These are phyloP conservation scores for Cyphomyrus plagiostoma DNA, from an alignment of 2,113 vertebrate genomes.

Conservation along the genomic window DNA sequence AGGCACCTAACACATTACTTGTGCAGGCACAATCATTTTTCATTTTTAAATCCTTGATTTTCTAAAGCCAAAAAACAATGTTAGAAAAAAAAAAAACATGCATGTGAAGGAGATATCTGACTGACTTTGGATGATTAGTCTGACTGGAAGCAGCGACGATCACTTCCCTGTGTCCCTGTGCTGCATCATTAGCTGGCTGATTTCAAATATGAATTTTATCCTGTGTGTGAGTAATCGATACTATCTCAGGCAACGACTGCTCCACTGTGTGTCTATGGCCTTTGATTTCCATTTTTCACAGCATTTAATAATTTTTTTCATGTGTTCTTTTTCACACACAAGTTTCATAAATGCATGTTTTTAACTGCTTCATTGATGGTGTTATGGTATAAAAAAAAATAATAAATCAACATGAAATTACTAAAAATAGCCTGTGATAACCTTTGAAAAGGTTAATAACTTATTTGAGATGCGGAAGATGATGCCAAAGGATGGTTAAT, in stretches of 20 bases:
- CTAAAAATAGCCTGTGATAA: background rate
- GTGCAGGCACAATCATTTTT: background rate
- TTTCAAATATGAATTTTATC: background rate
- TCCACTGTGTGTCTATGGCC: background rate
- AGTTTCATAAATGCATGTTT: background rate
- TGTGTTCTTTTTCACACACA: background rate
- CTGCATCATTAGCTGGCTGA: background rate
- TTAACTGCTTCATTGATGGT: background rate
- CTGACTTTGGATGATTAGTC: background rate
- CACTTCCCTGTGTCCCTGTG: background rate
- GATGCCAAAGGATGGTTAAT: background rate
- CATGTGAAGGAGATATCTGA: background rate
- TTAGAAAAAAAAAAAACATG: background rate
- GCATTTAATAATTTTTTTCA: background rate
- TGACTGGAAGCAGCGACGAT: background rate
- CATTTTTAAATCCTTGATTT: background rate
- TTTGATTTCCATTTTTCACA: background rate
- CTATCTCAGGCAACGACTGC: background rate
- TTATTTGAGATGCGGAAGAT: background rate
- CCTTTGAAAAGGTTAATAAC: conserved; percentile 8
- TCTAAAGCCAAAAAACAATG: background rate
- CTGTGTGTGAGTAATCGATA: background rate
- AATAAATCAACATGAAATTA: background rate
- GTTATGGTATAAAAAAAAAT: background rate
- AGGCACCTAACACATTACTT: background rate